Percentiles rank a stretch among this genome's conserved stretches.
These are phyloP conservation scores for Liposcelis brunnea DNA, from an alignment of 2,888 invertebrate genomes.

Conservation along the genomic window DNA sequence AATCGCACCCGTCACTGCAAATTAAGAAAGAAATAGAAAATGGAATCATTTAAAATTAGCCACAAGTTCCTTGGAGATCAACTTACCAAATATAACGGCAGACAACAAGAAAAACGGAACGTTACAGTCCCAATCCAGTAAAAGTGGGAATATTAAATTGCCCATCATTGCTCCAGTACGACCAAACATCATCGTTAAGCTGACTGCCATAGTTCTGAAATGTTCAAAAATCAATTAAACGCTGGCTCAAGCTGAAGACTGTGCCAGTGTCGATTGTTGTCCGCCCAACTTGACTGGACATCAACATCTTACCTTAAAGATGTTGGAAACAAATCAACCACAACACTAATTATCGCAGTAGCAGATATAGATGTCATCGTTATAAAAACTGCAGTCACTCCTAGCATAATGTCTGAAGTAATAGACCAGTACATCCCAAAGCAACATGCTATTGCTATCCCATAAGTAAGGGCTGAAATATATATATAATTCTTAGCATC, in stretches of 20 bases:
- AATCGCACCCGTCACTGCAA: neutral
- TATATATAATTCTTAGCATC: no score
- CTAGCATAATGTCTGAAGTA: neutral
- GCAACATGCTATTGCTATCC: neutral
- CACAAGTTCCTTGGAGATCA: neutral
- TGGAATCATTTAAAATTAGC: neutral
- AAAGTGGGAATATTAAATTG: conserved; percentile 24
- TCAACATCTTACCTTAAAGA: conserved; percentile 43
- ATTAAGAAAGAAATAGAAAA: neutral
- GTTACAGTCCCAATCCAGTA: conserved; percentile 22
- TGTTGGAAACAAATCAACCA: conserved; percentile 48
- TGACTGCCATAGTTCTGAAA: conserved; percentile 26
- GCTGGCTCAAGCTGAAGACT: no score
- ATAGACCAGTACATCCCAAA: conserved; percentile 1
- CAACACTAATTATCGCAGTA: conserved; percentile 41
- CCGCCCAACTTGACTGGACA: no score
- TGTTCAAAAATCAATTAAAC: no score
- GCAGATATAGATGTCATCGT: conserved; percentile 16
- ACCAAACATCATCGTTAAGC: conserved; percentile 24
- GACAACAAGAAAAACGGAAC: conserved; percentile 2
- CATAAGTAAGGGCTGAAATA: no score
- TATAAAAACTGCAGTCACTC: neutral
- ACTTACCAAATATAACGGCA: conserved; percentile 2
- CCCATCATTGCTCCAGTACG: conserved; percentile 25
- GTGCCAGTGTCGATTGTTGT: no score